These are phyloP conservation scores for Leucosticte australis DNA, from an alignment of 2,113 vertebrate species.

Conservation along the genomic window DNA sequence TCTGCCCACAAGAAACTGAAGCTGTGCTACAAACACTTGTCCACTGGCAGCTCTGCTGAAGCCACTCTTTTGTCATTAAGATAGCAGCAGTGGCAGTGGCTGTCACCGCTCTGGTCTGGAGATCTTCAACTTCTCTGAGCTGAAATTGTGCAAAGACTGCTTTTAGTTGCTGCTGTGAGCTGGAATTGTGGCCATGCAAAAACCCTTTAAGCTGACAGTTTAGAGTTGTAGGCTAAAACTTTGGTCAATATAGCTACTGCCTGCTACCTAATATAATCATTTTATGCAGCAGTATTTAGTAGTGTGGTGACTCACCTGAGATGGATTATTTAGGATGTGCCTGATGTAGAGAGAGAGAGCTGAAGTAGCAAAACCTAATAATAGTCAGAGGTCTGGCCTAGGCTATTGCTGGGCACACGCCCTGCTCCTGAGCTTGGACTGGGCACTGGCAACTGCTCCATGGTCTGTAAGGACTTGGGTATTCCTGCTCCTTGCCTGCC, in stretches of 20 bases:
- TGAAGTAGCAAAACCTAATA: background rate
- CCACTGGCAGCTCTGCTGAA: background rate
- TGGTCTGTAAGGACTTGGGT: fast-evolving
- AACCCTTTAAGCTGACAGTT: background rate
- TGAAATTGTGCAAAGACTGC: background rate
- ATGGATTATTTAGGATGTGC: background rate
- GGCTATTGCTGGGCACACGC: fast-evolving
- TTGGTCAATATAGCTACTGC: background rate
- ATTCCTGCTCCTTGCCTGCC: background rate
- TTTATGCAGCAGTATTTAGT: background rate
- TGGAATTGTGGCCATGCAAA: background rate
- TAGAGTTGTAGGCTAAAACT: background rate
- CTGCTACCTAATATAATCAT: background rate
- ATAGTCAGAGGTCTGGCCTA: background rate
- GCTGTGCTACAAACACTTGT: background rate
- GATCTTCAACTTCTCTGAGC: background rate
- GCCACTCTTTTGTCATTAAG: background rate
- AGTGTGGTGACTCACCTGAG: background rate
- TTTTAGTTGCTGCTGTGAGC: background rate
- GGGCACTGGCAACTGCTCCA: fast-evolving
- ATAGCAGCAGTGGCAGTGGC: background rate
- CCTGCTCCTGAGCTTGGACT: background rate
- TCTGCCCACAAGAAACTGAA: background rate
- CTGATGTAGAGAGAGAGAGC: background rate
- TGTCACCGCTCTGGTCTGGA: background rate